Base-by-base conservation (phyloP, 2,888 invertebrate species). In the Tetanocera ferruginea region DNA sequence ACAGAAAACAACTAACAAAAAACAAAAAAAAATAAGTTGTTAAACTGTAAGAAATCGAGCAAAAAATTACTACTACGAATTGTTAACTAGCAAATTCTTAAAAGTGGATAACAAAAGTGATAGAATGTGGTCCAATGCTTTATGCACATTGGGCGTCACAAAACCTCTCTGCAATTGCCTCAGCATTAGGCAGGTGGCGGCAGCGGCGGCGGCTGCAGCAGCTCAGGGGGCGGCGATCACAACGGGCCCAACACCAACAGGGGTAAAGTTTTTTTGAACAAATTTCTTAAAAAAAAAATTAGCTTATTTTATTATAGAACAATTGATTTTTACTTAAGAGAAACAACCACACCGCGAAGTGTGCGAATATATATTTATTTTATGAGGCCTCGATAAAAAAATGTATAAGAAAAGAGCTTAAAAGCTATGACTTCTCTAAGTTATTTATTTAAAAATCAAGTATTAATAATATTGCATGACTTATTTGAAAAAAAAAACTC, bases 91-190 rank as follows among this genome's bases (percentile, higher is more conserved):
- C 51, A 78, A 67, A 78, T 19, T 74, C 74, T 77, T 79, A 81
- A 85, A 83, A 82, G 85, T 88, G 88, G 89, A 87, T 85, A 84
- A 84, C 82, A 87, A 87, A 86, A 85, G 86, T 81, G 88, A 88
- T 81, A 87, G 85, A 77, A 90, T 90, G 90, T 90, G 90, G 90
- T 90, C 90, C 85, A 90, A 90, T 86, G 90, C 90, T 82, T 86
- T 90, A 83, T 90, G 90, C 86, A 90, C 90, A 80, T 85, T 90
- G 85, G 90, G 90, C 86, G 90, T 90, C 83, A 90, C 90, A 78
- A 90, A 90, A 85, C 90, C 90, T 81, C 87, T 90, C 81, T 90
- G 90, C 85, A 90, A 89, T 82, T 90, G 90, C 83, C 86, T 90
- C 81, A 90, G 89, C 86, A 89, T 90, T 84, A 89, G 90, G 82